These are phyloP conservation scores for Eulemur coronatus DNA, from an alignment of 2,797 vertebrate species.

Conservation along the genomic window DNA sequence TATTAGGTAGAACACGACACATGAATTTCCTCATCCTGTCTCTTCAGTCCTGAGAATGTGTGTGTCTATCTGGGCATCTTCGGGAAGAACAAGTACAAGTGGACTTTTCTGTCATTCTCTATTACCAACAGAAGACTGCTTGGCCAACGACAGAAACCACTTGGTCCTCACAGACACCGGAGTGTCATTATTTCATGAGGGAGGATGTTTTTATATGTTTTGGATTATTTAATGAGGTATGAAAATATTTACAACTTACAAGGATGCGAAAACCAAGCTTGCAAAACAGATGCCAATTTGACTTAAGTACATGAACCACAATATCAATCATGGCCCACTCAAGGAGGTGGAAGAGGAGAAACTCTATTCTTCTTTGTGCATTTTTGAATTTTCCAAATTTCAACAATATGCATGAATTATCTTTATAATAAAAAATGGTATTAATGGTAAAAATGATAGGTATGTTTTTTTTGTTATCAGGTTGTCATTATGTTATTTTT, in stretches of 20 bases:
- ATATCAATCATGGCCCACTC: accelerated
- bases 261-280: background rate
- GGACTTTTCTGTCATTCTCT: background rate
- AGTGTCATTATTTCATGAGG: background rate
- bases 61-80: background rate
- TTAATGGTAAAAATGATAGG: background rate
- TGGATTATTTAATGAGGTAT: background rate
- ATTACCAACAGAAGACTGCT: background rate
- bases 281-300: background rate
- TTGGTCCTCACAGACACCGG: background rate
- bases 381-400: background rate
- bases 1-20: background rate
- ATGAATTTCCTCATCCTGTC: background rate
- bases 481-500: background rate
- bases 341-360: background rate
- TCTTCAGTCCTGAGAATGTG: background rate
- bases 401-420: background rate
- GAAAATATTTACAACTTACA: background rate
- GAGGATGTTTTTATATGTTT: background rate
- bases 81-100: background rate
- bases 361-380: too few species aligned
- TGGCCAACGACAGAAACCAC: background rate
- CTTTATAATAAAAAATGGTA: background rate
- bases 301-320: background rate
- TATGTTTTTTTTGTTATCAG: background rate